Conservation (phyloP, 2,797 vertebrate species). For the Meriones psammophilus region DNA sequence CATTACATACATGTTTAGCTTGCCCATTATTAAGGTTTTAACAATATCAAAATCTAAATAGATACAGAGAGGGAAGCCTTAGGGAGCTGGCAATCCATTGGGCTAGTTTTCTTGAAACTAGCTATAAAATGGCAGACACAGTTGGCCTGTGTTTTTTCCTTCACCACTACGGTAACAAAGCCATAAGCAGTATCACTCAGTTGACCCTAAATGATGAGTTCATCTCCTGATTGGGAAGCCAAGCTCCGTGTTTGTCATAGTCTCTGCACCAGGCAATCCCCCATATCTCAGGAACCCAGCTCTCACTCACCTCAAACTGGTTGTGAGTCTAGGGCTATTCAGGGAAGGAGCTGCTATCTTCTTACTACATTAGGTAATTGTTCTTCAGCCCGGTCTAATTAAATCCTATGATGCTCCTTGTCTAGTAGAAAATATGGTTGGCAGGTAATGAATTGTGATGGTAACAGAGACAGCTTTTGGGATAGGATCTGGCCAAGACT, state of each 20-base stretch:
- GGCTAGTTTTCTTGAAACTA: not conserved
- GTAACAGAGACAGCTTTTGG: constrained; percentile 76
- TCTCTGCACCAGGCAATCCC: not conserved
- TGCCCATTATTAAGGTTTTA: constrained; percentile 53
- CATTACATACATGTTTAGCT: constrained; percentile 26
- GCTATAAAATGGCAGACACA: not conserved
- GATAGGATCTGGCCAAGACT: constrained; percentile 50
- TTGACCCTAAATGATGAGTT: not conserved
- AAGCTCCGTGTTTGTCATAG: not conserved
- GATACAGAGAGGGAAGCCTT: constrained; percentile 12
- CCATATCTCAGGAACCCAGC: not conserved
- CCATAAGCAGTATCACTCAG: not conserved
- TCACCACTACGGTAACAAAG: not conserved
- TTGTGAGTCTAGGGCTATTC: constrained; percentile 64
- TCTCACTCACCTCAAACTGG: constrained; percentile 30
- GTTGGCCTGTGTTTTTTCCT: not conserved
- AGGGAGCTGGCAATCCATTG: not conserved
- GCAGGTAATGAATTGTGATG: constrained; percentile 76
- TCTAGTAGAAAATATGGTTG: constrained; percentile 80
- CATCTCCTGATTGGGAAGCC: not conserved
- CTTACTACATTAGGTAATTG: constrained; percentile 66
- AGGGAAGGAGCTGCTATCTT: constrained; percentile 37
- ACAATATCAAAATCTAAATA: constrained; percentile 65
- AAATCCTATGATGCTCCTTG: constrained; percentile 60
- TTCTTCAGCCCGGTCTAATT: constrained; percentile 76